Conservation (phyloP, 2,113 vertebrate genomes). For the Dipodomys spectabilis region DNA sequence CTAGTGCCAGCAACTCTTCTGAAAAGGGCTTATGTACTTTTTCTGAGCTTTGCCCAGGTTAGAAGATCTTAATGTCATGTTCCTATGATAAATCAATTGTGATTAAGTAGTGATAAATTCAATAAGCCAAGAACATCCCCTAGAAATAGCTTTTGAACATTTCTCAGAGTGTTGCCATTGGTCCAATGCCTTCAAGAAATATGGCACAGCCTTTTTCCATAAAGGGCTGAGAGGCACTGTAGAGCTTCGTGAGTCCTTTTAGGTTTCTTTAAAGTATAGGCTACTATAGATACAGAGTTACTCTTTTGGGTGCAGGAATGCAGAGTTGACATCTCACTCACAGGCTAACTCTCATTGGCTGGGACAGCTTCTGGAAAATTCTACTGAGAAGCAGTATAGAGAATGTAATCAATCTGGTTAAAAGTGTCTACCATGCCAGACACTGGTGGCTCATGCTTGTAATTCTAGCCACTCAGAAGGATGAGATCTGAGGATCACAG, state of each 20-base stretch:
- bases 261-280: not conserved
- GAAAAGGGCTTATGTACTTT: not conserved
- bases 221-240: not conserved
- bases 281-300: not conserved
- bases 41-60: not conserved
- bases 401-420: not conserved
- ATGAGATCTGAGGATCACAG: no score
- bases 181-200: not conserved
- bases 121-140: not conserved
- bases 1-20: not conserved
- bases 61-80: not conserved
- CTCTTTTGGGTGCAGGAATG: not conserved
- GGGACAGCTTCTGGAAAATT: conserved; percentile 32
- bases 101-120: not conserved
- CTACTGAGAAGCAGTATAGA: not conserved
- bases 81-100: not conserved
- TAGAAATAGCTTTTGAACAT: not conserved
- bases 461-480: no score
- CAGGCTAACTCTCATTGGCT: not conserved
- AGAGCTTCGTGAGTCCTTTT: not conserved
- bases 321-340: not conserved
- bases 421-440: not conserved
- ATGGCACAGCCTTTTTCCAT: not conserved
- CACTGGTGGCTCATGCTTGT: not conserved
- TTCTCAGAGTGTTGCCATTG: not conserved